These are phyloP conservation scores for Paragorgia papillata DNA, from an alignment of 92 coral and sea anemone species.

Conservation along the genomic window DNA sequence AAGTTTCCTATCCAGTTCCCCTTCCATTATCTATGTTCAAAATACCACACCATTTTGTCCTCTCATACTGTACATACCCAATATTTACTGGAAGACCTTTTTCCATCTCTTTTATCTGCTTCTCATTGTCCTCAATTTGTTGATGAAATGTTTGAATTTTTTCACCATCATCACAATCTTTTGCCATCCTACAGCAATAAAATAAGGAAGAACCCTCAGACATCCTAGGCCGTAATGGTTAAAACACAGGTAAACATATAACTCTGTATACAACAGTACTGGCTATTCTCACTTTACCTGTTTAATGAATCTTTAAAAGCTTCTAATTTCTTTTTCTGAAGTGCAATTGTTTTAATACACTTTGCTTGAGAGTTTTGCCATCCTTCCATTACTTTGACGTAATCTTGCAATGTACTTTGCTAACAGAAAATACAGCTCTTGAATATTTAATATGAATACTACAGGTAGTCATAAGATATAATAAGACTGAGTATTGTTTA, in stretches of 20 bases:
- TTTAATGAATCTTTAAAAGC: conserved; percentile 74
- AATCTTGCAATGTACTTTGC: conserved; percentile 80
- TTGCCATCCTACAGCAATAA: conserved; percentile 52
- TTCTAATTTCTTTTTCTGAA: conserved; percentile 76
- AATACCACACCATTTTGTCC: neutral
- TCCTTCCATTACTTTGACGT: conserved; percentile 81
- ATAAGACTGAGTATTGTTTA: no score
- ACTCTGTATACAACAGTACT: neutral
- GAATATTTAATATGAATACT: no score
- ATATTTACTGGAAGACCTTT: conserved; percentile 76
- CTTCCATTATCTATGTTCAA: no score
- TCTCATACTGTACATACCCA: conserved; percentile 60
- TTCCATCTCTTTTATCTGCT: conserved; percentile 79
- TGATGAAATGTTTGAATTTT: conserved; percentile 56
- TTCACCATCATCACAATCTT: conserved; percentile 62
- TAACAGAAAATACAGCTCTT: conserved; percentile 11
- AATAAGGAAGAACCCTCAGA: no score
- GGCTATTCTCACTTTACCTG: conserved; percentile 46
- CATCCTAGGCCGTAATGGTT: conserved; percentile 40
- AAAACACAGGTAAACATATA: neutral
- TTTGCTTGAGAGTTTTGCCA: conserved; percentile 84
- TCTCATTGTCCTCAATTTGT: conserved; percentile 66
- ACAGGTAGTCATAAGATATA: no score
- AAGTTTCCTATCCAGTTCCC: no score
- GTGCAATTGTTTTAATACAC: conserved; percentile 64